Percentiles rank a stretch among this genome's conserved stretches.
phyloP scores from a whole-genome alignment of 2,797 vertebrate genomes.

The Craterocephalus amniculus region DNA sequence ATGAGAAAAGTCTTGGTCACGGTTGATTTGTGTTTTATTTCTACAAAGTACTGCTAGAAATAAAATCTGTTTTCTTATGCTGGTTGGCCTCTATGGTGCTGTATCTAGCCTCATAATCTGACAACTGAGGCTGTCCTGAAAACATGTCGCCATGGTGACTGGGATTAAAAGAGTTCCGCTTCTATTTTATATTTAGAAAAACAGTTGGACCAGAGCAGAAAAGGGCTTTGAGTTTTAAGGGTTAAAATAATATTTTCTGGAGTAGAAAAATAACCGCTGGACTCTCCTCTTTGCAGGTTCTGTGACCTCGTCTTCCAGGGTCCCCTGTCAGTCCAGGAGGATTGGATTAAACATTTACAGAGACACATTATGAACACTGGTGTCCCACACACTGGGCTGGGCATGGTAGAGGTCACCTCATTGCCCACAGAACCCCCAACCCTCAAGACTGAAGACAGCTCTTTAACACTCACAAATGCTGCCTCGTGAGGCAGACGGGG shows the following conservation, averaged over 20 bases:
- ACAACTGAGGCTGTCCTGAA: no score
- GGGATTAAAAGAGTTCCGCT: no score
- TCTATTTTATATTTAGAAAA: no score
- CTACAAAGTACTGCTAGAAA: no score
- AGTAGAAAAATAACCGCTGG: not conserved
- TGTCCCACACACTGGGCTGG: slow-evolving; percentile 95
- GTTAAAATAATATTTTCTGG: not conserved
- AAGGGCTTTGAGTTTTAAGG: no score
- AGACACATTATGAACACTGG: slow-evolving; percentile 99
- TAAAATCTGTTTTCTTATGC: no score
- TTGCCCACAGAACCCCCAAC: slow-evolving; percentile 82
- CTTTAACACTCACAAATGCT: slow-evolving; percentile 88
- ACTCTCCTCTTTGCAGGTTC: slow-evolving; percentile 83
- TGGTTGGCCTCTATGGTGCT: no score
- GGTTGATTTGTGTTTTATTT: no score
- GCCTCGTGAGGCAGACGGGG: slow-evolving; percentile 87
- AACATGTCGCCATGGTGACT: no score
- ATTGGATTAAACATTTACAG: slow-evolving; percentile 99
- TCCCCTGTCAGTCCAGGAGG: slow-evolving; percentile 98
- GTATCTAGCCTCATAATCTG: no score
- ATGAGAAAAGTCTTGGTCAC: no score
- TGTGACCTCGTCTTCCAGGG: slow-evolving; percentile 99
- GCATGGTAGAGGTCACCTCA: slow-evolving; percentile 95
- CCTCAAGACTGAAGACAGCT: slow-evolving; percentile 73
- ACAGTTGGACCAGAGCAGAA: no score